Conservation (phyloP, 1,140 invertebrate species). For the Steinernema feltiae region DNA sequence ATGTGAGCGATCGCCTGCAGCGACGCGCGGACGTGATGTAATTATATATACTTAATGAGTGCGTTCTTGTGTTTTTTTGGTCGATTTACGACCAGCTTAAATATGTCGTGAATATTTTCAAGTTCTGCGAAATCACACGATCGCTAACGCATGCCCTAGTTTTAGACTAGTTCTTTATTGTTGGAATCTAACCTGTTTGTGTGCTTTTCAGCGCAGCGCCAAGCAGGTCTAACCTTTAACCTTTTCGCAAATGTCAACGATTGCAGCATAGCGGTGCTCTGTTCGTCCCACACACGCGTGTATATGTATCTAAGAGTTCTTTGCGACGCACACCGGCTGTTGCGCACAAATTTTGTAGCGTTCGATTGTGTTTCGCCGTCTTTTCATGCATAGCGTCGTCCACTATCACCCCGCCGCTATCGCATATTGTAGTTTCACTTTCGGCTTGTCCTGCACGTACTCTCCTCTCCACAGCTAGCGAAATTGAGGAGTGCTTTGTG, state of each 20-base stretch:
- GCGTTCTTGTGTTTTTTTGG: background rate
- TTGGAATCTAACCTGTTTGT: background rate
- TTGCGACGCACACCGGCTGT: background rate
- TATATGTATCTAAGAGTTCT: too few species aligned
- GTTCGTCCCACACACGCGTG: too few species aligned
- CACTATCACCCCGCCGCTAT: background rate
- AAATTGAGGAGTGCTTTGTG: too few species aligned
- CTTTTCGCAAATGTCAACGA: too few species aligned
- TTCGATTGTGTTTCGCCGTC: background rate
- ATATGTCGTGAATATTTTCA: background rate
- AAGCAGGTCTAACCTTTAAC: background rate
- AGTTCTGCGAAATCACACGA: background rate
- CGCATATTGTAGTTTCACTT: background rate
- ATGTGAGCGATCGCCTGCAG: background rate
- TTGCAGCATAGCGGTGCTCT: too few species aligned
- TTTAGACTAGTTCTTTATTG: background rate
- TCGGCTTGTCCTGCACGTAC: background rate
- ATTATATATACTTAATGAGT: too few species aligned
- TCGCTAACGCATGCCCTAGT: background rate
- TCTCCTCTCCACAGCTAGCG: too few species aligned
- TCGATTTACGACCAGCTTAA: background rate
- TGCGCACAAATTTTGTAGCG: constrained; percentile 8
- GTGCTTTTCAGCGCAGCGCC: background rate
- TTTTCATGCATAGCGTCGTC: background rate
- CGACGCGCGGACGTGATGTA: too few species aligned